These are phyloP conservation scores for Hormiphora californensis DNA, from an alignment of 37 sponge, comb jelly and placozoan genomes.

Conservation along the genomic window DNA sequence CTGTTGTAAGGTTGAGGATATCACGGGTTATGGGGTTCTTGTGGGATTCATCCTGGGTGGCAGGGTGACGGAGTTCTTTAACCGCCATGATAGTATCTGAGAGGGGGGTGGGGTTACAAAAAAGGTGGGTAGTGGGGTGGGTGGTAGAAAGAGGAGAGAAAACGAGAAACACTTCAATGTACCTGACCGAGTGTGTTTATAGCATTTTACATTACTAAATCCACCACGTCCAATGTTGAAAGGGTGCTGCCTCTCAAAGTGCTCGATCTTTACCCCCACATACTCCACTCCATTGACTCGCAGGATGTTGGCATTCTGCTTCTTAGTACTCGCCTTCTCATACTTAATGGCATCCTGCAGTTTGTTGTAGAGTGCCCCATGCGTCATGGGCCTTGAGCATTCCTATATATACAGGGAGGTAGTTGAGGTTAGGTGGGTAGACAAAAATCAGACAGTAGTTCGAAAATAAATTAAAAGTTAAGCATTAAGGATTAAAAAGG, in stretches of 20 bases:
- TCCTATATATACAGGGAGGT: background rate
- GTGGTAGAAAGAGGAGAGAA: too few species aligned
- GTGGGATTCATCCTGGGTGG: background rate
- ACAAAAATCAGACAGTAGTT: too few species aligned
- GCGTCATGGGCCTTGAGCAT: too few species aligned
- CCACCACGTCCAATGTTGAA: background rate
- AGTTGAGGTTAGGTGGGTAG: background rate
- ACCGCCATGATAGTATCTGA: conserved; percentile 42
- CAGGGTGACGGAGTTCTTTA: background rate
- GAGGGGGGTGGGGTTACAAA: background rate
- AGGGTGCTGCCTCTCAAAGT: conserved; percentile 18
- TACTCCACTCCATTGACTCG: background rate
- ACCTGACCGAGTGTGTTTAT: conserved; percentile 10
- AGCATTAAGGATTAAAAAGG: background rate
- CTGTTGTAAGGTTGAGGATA: conserved; percentile 3
- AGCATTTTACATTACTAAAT: conserved; percentile 28
- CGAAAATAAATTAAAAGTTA: background rate
- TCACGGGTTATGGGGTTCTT: conserved; percentile 19
- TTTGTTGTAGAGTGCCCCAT: background rate
- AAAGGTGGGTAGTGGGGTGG: too few species aligned
- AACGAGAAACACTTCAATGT: too few species aligned
- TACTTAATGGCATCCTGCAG: background rate
- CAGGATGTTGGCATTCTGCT: background rate
- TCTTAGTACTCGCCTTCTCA: background rate
- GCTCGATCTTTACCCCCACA: background rate